These are phyloP conservation scores for Melinopterus prodromus DNA, from an alignment of 2,888 invertebrate species.

Conservation along the genomic window DNA sequence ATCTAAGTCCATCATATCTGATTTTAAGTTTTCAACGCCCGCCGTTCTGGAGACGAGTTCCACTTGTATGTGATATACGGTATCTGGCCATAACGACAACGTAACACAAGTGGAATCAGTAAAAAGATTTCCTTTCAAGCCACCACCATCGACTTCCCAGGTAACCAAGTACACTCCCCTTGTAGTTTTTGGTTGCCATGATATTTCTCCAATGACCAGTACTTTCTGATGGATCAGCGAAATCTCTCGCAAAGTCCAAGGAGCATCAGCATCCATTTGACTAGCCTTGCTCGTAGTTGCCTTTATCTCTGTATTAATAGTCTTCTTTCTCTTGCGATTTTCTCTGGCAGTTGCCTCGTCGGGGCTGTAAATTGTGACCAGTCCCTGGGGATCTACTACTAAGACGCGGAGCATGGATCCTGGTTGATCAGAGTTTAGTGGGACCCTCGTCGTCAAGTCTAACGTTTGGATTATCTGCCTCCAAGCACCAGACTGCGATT, in stretches of 20 bases:
- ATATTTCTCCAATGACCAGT: conserved; percentile 75
- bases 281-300: conserved; percentile 63
- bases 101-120: conserved; percentile 83
- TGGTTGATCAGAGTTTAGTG: conserved; percentile 66
- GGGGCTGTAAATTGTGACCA: conserved; percentile 76
- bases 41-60: conserved; percentile 69
- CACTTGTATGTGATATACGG: conserved; percentile 83
- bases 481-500: conserved; percentile 71
- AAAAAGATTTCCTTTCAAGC: conserved; percentile 81
- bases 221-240: conserved; percentile 78
- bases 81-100: conserved; percentile 82
- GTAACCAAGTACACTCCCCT: conserved; percentile 80
- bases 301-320: conserved; percentile 63
- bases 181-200: conserved; percentile 74
- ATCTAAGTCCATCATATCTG: conserved; percentile 72
- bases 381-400: conserved; percentile 74
- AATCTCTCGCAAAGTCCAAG: conserved; percentile 72
- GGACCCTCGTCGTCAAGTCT: conserved; percentile 70
- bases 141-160: conserved; percentile 85
- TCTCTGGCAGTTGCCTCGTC: conserved; percentile 66
- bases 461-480: conserved; percentile 74
- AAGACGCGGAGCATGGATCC: conserved; percentile 73
- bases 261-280: conserved; percentile 63
- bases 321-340: conserved; percentile 59
- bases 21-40: conserved; percentile 69